Conservation (phyloP, 2,113 vertebrate genomes). For the Bubo bubo region DNA sequence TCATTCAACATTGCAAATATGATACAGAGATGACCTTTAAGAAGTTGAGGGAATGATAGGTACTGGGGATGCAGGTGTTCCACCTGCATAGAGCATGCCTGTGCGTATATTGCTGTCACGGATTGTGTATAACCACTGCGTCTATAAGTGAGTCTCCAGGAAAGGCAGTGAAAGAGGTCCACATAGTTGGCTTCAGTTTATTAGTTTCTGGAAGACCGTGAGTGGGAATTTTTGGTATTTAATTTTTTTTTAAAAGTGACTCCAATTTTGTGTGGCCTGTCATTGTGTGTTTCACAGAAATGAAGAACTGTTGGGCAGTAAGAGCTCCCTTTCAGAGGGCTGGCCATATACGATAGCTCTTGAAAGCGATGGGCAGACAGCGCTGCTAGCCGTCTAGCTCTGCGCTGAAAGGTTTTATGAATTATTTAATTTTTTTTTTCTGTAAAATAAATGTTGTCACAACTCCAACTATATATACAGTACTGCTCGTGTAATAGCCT, state of each 20-base stretch:
- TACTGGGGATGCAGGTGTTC: not conserved
- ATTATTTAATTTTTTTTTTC: not conserved
- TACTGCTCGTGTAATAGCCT: constrained; percentile 25
- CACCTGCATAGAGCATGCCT: not conserved
- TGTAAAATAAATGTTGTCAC: constrained; percentile 13
- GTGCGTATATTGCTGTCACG: not conserved
- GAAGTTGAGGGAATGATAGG: not conserved
- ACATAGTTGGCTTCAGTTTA: constrained; percentile 27
- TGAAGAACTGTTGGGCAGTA: constrained; percentile 2
- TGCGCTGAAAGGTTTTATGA: not conserved
- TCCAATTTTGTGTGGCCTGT: constrained; percentile 38
- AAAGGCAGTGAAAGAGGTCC: constrained; percentile 11
- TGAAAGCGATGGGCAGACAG: not conserved
- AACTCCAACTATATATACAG: constrained; percentile 4
- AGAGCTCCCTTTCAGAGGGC: not conserved
- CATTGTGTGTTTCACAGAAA: not conserved
- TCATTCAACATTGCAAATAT: not conserved
- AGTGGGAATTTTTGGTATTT: not conserved
- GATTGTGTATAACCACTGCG: not conserved
- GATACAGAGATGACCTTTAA: not conserved
- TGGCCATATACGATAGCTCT: not conserved
- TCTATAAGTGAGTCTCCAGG: not conserved
- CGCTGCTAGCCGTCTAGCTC: not conserved
- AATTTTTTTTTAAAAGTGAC: not conserved
- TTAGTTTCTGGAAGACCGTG: not conserved